A percentile compares a stretch with the other conserved stretches of the same genome.
These are phyloP conservation scores for Cataglyphis rosenhaueri DNA, from an alignment of 2,888 invertebrate species.

Conservation along the genomic window DNA sequence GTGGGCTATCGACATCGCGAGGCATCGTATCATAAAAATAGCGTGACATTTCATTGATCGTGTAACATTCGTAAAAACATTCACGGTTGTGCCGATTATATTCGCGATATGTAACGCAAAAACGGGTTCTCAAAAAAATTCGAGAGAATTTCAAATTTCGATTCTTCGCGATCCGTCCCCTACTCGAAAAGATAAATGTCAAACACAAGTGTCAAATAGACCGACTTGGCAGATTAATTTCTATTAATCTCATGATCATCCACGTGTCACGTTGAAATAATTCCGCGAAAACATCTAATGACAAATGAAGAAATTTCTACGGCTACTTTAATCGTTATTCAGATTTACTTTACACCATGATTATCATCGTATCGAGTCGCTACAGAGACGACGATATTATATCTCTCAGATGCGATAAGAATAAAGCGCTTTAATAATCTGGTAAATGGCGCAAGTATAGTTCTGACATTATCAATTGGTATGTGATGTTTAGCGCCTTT, in stretches of 20 bases:
- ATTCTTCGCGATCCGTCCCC: background rate
- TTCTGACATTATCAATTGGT: constrained; percentile 30
- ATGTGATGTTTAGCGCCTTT: background rate
- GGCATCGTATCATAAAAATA: constrained; percentile 44
- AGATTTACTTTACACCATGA: background rate
- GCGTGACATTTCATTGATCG: constrained; percentile 59
- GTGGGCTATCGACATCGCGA: constrained; percentile 16
- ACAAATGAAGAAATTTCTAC: background rate
- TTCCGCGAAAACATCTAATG: background rate
- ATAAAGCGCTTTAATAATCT: constrained; percentile 60
- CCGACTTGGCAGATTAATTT: background rate
- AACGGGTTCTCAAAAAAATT: background rate
- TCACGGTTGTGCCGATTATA: background rate
- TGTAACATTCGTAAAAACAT: constrained; percentile 39
- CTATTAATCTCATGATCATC: background rate
- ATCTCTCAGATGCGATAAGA: constrained; percentile 55
- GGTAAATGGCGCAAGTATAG: constrained; percentile 46
- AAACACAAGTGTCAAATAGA: background rate
- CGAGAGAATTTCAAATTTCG: constrained; percentile 7
- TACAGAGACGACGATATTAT: constrained; percentile 6
- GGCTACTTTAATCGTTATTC: background rate
- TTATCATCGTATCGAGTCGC: background rate
- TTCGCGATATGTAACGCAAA: constrained; percentile 4
- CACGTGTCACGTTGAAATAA: background rate
- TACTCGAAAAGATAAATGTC: background rate